Base-by-base conservation (phyloP, 2,797 vertebrate species). In the Eurystomus glaucurus region DNA sequence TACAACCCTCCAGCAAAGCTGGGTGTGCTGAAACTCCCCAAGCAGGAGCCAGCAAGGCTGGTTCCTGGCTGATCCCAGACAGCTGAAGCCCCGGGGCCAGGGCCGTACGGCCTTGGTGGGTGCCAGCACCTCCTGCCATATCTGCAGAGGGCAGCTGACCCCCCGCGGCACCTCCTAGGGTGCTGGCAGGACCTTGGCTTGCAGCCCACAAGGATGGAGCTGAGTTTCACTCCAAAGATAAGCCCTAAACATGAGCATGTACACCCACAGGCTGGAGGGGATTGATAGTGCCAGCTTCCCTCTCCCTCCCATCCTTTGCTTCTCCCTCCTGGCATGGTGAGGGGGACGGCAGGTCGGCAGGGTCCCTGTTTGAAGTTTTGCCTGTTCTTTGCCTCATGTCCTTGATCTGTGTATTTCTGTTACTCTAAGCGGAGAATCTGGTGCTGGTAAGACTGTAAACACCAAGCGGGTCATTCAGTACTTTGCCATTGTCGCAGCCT, bases 381-480 rank as follows among this genome's bases (percentile, higher is more conserved):
- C 61, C 84, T 95, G 92, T 95, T 90, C 62, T 93, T 91, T 97
- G 91, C 91, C 96, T 97, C 94, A 69, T 95, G 91, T 78, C 94
- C 93, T 96, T 98, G 95, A 93, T 74, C 93, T 98, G 91, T 98
- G 93, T 98, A 98, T 98, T 98, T 98, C 93, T 98, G 97, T 98
- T 86, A 37, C 98, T 98, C 98, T 95, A 99, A 99, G 99, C 98
- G 99, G 99, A 99, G 99, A 99, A 99, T 99, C 99, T 98, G 99
- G 99, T 99, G 99, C 99, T 99, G 99, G 99, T 98, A 99, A 99
- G 99, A 99, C 99, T 98, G 99, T 99, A 98, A 99, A 99, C 99
- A 99, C 99, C 98, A 99, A 99, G 99, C 98, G 99, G 98, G 99
- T 99, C 98, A 99, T 99, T 99, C 99, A 99, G 98, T 99, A 99